Conservation (phyloP, 2,888 invertebrate genomes). For the Brassicogethes aeneus region DNA sequence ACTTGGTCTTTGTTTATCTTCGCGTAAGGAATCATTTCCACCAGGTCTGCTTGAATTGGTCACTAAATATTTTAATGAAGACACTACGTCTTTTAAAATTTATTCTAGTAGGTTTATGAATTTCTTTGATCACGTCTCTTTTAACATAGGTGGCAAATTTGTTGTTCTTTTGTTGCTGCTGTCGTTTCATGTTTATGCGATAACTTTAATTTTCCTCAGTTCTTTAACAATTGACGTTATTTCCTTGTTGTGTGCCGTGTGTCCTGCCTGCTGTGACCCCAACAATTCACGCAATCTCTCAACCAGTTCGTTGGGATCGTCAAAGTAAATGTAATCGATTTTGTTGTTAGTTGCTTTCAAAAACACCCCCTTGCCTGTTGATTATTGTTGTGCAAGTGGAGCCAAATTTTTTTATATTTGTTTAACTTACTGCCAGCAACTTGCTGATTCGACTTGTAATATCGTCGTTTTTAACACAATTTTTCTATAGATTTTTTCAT, state of each 20-base stretch:
- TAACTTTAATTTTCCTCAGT: too few species aligned
- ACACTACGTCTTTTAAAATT: slow-evolving; percentile 31
- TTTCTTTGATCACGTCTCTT: slow-evolving; percentile 5
- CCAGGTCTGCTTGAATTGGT: slow-evolving; percentile 37
- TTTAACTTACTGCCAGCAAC: not conserved
- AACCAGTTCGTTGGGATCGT: not conserved
- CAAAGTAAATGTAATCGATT: not conserved
- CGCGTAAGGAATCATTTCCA: slow-evolving; percentile 27
- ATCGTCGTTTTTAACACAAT: not conserved
- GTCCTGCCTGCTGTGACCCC: not conserved
- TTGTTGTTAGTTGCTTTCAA: too few species aligned
- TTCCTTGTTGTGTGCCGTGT: too few species aligned
- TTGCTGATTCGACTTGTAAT: too few species aligned
- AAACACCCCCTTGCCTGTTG: not conserved
- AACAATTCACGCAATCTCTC: not conserved
- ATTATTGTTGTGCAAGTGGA: not conserved
- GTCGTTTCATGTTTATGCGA: too few species aligned
- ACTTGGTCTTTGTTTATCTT: slow-evolving; percentile 25
- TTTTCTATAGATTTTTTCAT: too few species aligned
- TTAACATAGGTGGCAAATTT: slow-evolving; percentile 27
- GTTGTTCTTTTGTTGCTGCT: not conserved
- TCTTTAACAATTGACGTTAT: too few species aligned
- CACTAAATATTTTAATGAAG: slow-evolving; percentile 32
- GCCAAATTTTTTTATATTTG: slow-evolving; percentile 1
- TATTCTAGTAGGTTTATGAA: slow-evolving; percentile 26